Evolutionary conservation across 2,888 invertebrate species (phyloP), one percentile per base, ranked within the genome.

Genomic region (Perizoma flavofasciatum): DNA sequence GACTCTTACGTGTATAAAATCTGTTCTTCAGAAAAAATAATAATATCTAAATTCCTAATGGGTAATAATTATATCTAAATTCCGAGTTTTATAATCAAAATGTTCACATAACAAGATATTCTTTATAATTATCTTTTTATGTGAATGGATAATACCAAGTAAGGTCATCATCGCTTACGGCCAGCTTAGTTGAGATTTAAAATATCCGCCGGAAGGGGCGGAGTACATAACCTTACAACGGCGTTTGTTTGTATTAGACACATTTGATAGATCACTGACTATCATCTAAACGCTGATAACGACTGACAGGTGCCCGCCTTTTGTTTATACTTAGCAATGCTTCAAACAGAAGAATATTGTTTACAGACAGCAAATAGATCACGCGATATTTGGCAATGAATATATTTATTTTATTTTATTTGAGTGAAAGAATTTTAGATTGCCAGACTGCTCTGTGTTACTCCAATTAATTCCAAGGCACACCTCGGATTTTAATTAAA

Each of bases 131-230:
- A 55, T 63, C 71, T 76, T 74, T 72, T 68, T 71, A 65, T 69
- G 66, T 66, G 70, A 77, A 73, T 64, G 69, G 58, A 56, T 55
- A 53, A 68, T 70, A 73, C 69, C 74, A 72, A 75, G 61, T 73
- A 73, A 82, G 81, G 82, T 71, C 72, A 68, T 40, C 51, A 53
- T 50, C 50, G 51, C 9, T 60, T 72, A 73, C 67, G 71, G 71
- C 63, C 74, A 74, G 72, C 71, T 71, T 63, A 69, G 72, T 70
- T 71, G 68, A 76, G 69, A 75, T 74, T 71, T 69, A 78, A 63
- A 37, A 60, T 64, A 65, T 79, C 78, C 78, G 77, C 66, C 81
- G 86, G 85, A 86, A 87, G 76, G 65, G 67, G 69, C 75, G 78
- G 75, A 72, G 71, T 71, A 61, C 49, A 62, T 75, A 66, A 73